Base-by-base conservation (phyloP, 2,113 vertebrate species). In the Aepyceros melampus region DNA sequence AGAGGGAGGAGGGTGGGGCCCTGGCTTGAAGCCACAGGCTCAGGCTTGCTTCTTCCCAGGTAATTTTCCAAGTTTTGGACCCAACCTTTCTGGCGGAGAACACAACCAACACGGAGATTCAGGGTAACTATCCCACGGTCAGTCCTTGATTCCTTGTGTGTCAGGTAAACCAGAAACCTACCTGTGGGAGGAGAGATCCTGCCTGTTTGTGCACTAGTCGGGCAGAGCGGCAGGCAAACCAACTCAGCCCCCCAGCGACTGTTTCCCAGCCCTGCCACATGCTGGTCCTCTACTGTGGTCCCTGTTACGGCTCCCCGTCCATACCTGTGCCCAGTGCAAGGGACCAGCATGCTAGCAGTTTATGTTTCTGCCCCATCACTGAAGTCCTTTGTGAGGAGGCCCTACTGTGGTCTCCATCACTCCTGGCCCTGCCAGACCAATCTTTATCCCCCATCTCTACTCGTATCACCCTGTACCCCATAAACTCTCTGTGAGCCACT, bases 51-150 rank as follows among this genome's bases (percentile, higher is more conserved):
- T 53, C 94, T 33, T 95, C 19, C 7, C 85, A 99, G 99, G 99
- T 99, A 23, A 99, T 99, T 98, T 99, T 99, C 97, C 99, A 99
- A 98, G 99, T 99, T 79, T 97, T 99, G 97, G 99, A 99, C 95
- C 99, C 99, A 47, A 98, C 99, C 64, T 99, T 99, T 91, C 98
- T 98, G 0, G 99, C 99, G 89, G 99, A 98, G 56, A 99, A 99
- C 96, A 99, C 99, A 12, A 99, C 99, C 97, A 99, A 99, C 96
- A 94, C 98, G 13, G 98, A 99, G 89, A 99, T 99, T 97, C 99
- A 99, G 99, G 99, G 99, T 99, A 92, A 97, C 97, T 8, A 23
- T 56, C 33, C n/a, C 45, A 58, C 0, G 49, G 58, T 43, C 60
- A 81, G 1, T 60, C 43, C 27, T 89, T 16, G 62, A 16, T 21